Base-by-base conservation (phyloP, 2,888 invertebrate species). In the Exocentrus adspersus region DNA sequence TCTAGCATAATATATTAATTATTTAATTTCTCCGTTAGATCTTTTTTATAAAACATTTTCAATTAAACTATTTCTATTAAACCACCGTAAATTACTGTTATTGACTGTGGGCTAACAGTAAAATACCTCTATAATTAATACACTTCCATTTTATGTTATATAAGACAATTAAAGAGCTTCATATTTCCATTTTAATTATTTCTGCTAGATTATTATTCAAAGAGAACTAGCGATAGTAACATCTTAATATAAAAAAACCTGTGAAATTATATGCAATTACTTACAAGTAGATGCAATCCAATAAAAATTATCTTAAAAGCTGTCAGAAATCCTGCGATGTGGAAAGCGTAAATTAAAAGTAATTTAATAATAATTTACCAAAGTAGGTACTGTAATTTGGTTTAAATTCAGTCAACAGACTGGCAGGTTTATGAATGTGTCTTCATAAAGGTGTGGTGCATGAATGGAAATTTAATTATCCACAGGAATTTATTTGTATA, bases 121-220 rank as follows among this genome's bases (percentile, higher is more conserved):
- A 48, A 7, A 48, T 14, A 48, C 12, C 12, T 48, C 28, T 21
- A 21, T n/a, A n/a, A n/a, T 9, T 37, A 19, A 28, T 5, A 28
- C 19, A 32, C 17, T 10, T 43, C 17, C 16, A 20, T 32, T 16
- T 32, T 32, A 32, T 5, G 30, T 51, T 51, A 51, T 9, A 17
- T 32, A 32, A 32, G 19, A 32, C 12, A 19, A 9, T 51, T 12
- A 16, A 32, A 24, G 20, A 4, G 16, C 20, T 28, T 28, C 24
- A 12, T 28, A 48, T 30, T n/a, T 51, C 19, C 32, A 32, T 51
- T 32, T 37, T 19, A 51, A 32, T 51, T 16, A 17, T 17, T 51
- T 7, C 17, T 14, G 16, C 28, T 14, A 28, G 12, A n/a, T 3
- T 51, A 51, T 51, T 53, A 57, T 46, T 45, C 46, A 57, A 57